phyloP scores from a whole-genome alignment of 2,888 invertebrate genomes.

The Andrena bucephala region DNA sequence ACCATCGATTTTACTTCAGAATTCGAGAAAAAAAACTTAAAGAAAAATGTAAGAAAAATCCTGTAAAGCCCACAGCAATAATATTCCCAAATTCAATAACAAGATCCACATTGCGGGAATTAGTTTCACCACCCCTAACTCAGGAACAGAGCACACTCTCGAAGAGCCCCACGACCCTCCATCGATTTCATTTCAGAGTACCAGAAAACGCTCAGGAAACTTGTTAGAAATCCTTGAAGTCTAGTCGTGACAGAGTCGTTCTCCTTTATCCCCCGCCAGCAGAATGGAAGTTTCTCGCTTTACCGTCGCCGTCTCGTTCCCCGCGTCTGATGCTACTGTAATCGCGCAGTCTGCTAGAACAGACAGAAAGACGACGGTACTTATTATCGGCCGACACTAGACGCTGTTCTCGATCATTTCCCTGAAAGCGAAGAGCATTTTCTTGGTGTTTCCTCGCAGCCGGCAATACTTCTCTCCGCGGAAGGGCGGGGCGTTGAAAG shows the following conservation, averaged over 20 bases:
- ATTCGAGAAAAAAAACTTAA: too few relatives aligned
- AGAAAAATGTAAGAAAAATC: too few relatives aligned
- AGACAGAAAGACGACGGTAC: constrained; percentile 27
- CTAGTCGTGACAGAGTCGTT: not conserved
- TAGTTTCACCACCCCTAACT: not conserved
- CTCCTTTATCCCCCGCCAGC: constrained; percentile 1
- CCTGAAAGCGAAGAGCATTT: not conserved
- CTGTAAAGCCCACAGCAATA: too few relatives aligned
- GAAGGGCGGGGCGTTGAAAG: not conserved
- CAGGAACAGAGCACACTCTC: not conserved
- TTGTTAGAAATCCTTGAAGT: not conserved
- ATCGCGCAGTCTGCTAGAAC: constrained; percentile 30
- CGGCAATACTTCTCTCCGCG: not conserved
- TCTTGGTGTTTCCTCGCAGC: not conserved
- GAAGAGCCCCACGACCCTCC: not conserved
- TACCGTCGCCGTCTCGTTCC: constrained; percentile 27
- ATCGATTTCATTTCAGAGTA: not conserved
- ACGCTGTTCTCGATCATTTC: constrained; percentile 14
- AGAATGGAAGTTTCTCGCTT: constrained; percentile 10
- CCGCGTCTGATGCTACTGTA: constrained; percentile 21
- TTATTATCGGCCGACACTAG: constrained; percentile 37
- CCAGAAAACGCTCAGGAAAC: not conserved
- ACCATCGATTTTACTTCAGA: too few relatives aligned
- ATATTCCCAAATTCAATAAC: not conserved
- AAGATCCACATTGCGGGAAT: not conserved